Conservation (phyloP, 2,113 vertebrate species). For the Mormyrus lacerda region DNA sequence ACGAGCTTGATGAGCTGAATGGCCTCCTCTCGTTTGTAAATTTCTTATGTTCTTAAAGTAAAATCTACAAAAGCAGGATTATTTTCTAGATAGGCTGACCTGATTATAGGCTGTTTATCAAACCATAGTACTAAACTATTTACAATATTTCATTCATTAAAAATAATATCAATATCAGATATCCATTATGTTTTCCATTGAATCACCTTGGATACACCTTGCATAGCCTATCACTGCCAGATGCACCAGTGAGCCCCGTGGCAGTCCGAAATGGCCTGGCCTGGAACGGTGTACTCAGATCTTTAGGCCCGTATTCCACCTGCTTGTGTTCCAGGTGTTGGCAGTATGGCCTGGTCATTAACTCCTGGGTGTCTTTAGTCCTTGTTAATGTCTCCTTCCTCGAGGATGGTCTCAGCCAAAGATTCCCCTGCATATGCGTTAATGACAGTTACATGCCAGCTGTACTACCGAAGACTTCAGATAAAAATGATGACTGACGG, state of each 20-base stretch:
- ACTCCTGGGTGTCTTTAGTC: neutral
- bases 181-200: neutral
- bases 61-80: neutral
- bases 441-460: neutral
- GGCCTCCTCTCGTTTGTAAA: too few species aligned
- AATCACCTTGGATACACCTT: neutral
- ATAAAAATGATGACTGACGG: conserved; percentile 46
- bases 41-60: too few species aligned
- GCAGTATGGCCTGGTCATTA: neutral
- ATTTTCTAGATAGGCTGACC: neutral
- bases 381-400: neutral
- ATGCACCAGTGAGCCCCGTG: neutral
- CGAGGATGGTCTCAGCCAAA: neutral
- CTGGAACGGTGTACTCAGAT: neutral
- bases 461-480: neutral
- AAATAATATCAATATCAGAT: neutral
- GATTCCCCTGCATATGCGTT: neutral
- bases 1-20: too few species aligned
- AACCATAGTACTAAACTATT: neutral
- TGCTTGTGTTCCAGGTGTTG: neutral
- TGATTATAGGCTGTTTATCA: neutral
- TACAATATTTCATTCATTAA: neutral
- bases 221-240: neutral
- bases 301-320: neutral
- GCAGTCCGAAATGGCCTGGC: neutral